Evolutionary conservation across 1,140 invertebrate genomes (phyloP).

Genomic region (Condylostylus longicornis): DNA sequence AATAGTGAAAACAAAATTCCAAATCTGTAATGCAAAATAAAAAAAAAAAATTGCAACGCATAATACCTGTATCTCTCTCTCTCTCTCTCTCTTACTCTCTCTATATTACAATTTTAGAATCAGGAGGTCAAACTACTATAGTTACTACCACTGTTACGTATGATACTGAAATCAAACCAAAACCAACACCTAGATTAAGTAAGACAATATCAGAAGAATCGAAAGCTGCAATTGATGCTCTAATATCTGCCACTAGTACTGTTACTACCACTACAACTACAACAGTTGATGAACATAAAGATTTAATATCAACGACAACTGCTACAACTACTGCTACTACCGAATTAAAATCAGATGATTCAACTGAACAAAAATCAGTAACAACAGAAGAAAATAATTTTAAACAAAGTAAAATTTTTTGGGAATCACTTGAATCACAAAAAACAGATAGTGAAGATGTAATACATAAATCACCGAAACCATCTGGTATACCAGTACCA

Average conservation of each 20-base stretch:
- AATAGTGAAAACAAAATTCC: too few relatives aligned
- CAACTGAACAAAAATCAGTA: conserved; percentile 20
- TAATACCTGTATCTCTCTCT: too few relatives aligned
- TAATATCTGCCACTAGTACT: conserved; percentile 10
- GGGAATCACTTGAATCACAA: conserved; percentile 14
- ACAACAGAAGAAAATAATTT: conserved; percentile 9
- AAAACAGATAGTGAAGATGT: conserved; percentile 1
- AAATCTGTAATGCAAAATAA: background rate
- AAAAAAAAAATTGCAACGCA: background rate
- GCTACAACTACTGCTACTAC: conserved; percentile 25
- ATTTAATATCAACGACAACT: conserved; percentile 14
- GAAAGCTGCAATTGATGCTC: background rate
- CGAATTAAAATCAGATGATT: conserved; percentile 24
- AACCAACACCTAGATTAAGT: conserved; percentile 17
- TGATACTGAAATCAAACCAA: conserved; percentile 27
- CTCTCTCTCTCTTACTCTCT: background rate
- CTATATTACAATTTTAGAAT: conserved; percentile 7
- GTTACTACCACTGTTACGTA: background rate
- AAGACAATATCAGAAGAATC: background rate
- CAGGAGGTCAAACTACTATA: conserved; percentile 1
- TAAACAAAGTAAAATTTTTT: conserved; percentile 11
- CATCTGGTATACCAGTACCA: conserved; percentile 16
- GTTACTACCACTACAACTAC: conserved; percentile 13
- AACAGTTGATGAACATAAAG: conserved; percentile 1
- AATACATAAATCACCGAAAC: background rate